Conservation (phyloP, 2,888 invertebrate genomes). For the Schizotus pectinicornis region DNA sequence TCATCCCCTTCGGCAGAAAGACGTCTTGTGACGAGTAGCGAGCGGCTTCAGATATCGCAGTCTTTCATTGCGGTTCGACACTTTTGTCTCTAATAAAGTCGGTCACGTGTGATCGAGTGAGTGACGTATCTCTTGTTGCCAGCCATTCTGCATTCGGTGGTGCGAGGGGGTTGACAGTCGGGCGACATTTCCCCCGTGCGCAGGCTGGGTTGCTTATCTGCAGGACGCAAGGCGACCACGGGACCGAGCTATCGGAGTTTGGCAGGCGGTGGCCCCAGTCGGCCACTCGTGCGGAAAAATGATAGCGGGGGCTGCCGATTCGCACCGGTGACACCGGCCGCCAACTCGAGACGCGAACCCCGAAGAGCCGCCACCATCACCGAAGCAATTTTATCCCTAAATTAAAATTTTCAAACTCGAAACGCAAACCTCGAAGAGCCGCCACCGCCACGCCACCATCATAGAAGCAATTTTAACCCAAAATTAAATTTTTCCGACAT, state of each 20-base stretch:
- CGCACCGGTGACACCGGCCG: conserved; percentile 2
- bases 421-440: no score
- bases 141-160: conserved; percentile 49
- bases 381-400: no score
- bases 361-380: no score
- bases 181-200: conserved; percentile 49
- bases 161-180: conserved; percentile 25
- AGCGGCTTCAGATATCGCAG: conserved; percentile 27
- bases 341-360: no score
- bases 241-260: conserved; percentile 53
- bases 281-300: conserved; percentile 66
- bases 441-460: no score
- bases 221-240: conserved; percentile 56
- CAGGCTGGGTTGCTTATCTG: conserved; percentile 51
- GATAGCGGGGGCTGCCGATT: conserved; percentile 55
- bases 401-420: no score
- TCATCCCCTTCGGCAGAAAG: not conserved
- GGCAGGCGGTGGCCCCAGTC: conserved; percentile 53
- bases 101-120: conserved; percentile 59
- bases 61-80: conserved; percentile 40
- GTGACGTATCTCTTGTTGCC: conserved; percentile 56
- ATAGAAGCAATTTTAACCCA: no score
- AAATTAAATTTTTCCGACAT: no score
- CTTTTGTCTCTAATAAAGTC: conserved; percentile 56
- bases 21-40: conserved; percentile 16